Conservation (phyloP, 2,797 vertebrate species). For the Hydrolagus colliei region DNA sequence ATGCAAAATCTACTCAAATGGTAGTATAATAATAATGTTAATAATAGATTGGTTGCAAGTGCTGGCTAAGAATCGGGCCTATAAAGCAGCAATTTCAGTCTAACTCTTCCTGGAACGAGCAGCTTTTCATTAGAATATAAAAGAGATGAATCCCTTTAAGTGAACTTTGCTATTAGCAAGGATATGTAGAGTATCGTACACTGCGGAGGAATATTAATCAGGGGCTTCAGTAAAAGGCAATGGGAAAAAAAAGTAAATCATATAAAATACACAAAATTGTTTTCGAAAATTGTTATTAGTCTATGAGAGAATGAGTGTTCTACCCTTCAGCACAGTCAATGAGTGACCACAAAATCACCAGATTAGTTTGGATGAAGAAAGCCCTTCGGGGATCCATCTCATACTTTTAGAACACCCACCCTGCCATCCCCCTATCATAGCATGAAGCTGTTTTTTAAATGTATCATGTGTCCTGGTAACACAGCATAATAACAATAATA, state of each 20-base stretch:
- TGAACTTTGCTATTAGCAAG: background rate
- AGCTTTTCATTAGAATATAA: background rate
- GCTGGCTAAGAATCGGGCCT: background rate
- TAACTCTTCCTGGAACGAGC: background rate
- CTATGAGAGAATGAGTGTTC: too few species aligned
- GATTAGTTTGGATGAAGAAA: too few species aligned
- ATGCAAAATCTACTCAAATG: background rate
- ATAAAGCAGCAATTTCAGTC: conserved; percentile 10
- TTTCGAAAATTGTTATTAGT: background rate
- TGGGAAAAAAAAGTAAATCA: background rate
- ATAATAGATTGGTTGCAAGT: background rate
- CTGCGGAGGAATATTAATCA: too few species aligned
- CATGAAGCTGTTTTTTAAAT: too few species aligned
- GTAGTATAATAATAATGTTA: background rate
- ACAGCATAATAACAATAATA: too few species aligned
- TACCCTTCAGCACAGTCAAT: too few species aligned
- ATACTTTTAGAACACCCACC: too few species aligned
- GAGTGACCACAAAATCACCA: too few species aligned
- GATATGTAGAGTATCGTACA: background rate
- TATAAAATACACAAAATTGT: background rate
- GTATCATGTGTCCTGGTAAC: too few species aligned
- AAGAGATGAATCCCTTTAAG: background rate
- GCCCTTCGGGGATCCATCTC: too few species aligned
- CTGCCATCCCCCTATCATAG: too few species aligned
- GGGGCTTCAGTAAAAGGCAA: background rate